Base-by-base conservation (phyloP, 2,888 invertebrate genomes). In the Stramonita haemastoma region DNA sequence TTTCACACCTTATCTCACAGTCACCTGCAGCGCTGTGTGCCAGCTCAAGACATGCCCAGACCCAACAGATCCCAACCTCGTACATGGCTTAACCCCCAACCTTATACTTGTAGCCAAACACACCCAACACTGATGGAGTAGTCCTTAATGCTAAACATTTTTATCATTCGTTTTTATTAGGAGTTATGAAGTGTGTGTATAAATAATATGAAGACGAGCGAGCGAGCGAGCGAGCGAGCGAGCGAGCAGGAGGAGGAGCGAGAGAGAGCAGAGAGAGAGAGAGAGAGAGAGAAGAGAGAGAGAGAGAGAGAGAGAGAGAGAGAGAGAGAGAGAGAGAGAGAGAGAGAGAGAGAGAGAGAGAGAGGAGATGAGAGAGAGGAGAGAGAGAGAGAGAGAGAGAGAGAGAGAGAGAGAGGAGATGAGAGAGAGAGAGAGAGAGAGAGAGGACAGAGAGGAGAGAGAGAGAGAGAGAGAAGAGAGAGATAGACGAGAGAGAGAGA, bases 241-340 rank as follows among this genome's bases (percentile, higher is more conserved):
- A 22, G 70, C 5, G 22, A 22, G 22, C 6, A 22, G 26, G 70
- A 22, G 22, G 29, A 56, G 22, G 46, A 70, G 70, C 6, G 22
- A 22, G 70, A 22, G 15, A 22, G 77, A 29, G 32, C 6, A 17
- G 32, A 17, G 32, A 32, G 26, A 29, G 26, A 32, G 8, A 32
- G 26, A 26, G 13, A 17, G 17, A 17, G 17, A 32, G 17, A 17
- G 17, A 32, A 5, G 26, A 17, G 17, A 8, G 13, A 79, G 32
- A 29, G 77, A 29, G 46, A 86, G 86, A 86, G 57, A 86, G 22
- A 57, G 57, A 56, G 57, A 86, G 57, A 86, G 22, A 86, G 60
- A 86, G 26, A 86, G 60, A 86, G 86, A 86, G 86, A 86, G 86
- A 57, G 86, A 86, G 86, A 70, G 57, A 79, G 60, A 86, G 57